Evolutionary conservation across 2,797 vertebrate species (phyloP).

Genomic region (Cuculus canorus): DNA sequence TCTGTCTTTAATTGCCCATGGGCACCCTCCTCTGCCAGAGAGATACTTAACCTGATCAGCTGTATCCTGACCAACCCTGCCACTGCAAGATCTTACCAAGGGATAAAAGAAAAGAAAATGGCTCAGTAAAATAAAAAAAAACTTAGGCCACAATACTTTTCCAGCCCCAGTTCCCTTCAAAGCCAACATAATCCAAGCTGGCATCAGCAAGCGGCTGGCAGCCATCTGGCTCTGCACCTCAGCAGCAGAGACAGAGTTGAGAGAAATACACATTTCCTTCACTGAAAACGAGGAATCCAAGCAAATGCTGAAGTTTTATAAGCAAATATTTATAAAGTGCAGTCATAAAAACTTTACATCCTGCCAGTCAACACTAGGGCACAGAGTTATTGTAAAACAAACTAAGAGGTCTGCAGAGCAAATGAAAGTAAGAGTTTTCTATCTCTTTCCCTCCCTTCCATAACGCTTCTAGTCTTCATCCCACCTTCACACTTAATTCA

Average conservation of each 20-base stretch:
- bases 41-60: neutral
- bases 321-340: neutral
- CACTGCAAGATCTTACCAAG: neutral
- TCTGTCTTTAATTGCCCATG: constrained; percentile 46
- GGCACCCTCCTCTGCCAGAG: neutral
- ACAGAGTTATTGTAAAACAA: neutral
- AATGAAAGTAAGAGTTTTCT: neutral
- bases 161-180: neutral
- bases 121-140: neutral
- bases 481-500: neutral
- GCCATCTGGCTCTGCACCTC: neutral
- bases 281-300: neutral
- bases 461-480: neutral
- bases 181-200: neutral
- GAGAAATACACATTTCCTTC: neutral
- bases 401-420: neutral
- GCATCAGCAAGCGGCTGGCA: neutral
- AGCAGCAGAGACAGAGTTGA: neutral
- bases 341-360: neutral
- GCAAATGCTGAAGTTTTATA: constrained; percentile 1
- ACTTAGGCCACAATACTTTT: neutral
- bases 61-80: neutral
- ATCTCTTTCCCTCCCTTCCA: neutral
- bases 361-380: neutral
- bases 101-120: neutral